These are phyloP conservation scores for Apteryx mantelli DNA, from an alignment of 2,113 vertebrate species.

Conservation along the genomic window DNA sequence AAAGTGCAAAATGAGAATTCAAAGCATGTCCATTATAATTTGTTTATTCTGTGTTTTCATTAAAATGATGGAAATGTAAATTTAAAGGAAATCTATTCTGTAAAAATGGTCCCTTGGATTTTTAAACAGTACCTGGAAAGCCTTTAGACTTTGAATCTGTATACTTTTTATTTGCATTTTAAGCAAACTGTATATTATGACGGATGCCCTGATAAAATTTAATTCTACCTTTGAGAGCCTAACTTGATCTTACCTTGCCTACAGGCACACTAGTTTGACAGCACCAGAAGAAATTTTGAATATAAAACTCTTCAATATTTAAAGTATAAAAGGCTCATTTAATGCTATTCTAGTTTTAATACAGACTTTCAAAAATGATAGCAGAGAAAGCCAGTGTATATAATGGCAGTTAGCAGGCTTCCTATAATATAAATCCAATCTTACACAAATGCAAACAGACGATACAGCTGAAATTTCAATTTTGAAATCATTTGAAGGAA, in stretches of 20 bases:
- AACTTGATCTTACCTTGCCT: conserved; percentile 84
- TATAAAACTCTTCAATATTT: conserved; percentile 83
- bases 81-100: conserved; percentile 67
- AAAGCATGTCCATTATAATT: conserved; percentile 67
- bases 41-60: conserved; percentile 76
- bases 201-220: conserved; percentile 82
- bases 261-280: conserved; percentile 79
- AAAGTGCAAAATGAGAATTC: conserved; percentile 64
- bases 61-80: conserved; percentile 77
- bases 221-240: conserved; percentile 82
- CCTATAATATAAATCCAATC: conserved; percentile 58
- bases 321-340: conserved; percentile 79
- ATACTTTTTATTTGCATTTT: conserved; percentile 81
- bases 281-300: conserved; percentile 79
- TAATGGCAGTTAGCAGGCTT: conserved; percentile 56
- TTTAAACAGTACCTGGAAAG: conserved; percentile 67
- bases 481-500: conserved; percentile 20
- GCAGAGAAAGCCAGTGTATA: conserved; percentile 42
- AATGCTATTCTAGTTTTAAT: conserved; percentile 76
- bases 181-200: conserved; percentile 81
- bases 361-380: conserved; percentile 63
- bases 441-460: conserved; percentile 63
- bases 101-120: conserved; percentile 72
- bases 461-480: conserved; percentile 52
- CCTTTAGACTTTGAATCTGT: conserved; percentile 73